Evolutionary conservation across 2,888 invertebrate species (phyloP).

Genomic region (Tipula unca): DNA sequence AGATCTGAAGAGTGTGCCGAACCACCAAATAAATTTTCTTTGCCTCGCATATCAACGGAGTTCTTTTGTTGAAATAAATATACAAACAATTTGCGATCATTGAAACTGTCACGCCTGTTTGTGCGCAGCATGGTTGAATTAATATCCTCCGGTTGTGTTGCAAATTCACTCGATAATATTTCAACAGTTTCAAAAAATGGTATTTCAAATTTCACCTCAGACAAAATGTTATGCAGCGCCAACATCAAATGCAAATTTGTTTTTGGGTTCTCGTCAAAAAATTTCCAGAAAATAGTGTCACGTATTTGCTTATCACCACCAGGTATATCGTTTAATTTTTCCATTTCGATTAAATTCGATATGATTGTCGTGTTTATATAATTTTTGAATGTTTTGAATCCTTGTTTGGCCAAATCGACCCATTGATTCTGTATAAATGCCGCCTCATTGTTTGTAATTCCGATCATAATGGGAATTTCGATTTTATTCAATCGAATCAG

Average conservation of each 20-base stretch:
- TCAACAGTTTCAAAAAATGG: conserved; percentile 37
- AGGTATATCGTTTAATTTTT: conserved; percentile 33
- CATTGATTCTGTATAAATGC: conserved; percentile 52
- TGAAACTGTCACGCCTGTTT: not conserved
- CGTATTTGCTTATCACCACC: conserved; percentile 27
- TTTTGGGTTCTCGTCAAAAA: conserved; percentile 32
- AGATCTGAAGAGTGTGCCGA: conserved; percentile 60
- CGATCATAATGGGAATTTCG: conserved; percentile 56
- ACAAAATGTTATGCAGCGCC: conserved; percentile 37
- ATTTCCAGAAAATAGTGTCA: conserved; percentile 38
- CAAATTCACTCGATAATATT: conserved; percentile 26
- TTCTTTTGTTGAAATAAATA: conserved; percentile 39
- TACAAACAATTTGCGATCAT: conserved; percentile 30
- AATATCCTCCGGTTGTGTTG: not conserved
- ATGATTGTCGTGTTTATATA: conserved; percentile 51
- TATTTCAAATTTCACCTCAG: conserved; percentile 38
- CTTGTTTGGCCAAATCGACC: conserved; percentile 50
- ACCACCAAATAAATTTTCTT: conserved; percentile 43
- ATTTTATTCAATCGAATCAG: conserved; percentile 46
- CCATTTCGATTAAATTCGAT: conserved; percentile 48
- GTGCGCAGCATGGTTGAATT: not conserved
- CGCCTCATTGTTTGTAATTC: conserved; percentile 59
- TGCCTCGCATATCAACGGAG: conserved; percentile 41
- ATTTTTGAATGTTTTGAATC: conserved; percentile 46
- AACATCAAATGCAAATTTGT: conserved; percentile 31